Percentiles rank a stretch among this genome's conserved stretches.
These are phyloP conservation scores for Sebastes vulpes DNA, from an alignment of 2,797 vertebrate species.

Conservation along the genomic window DNA sequence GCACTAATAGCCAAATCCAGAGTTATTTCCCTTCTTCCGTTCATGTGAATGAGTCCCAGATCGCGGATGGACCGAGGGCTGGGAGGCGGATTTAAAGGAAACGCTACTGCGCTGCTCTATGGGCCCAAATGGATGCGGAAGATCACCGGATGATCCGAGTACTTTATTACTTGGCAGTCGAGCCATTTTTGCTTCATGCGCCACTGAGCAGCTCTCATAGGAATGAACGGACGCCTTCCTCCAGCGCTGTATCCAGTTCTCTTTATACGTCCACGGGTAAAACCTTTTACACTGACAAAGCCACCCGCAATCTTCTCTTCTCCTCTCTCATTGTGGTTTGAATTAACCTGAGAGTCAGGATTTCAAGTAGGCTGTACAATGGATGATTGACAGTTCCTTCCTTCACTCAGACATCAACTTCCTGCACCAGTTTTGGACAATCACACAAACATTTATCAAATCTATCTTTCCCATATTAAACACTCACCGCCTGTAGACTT, in stretches of 20 bases:
- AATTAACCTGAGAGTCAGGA: neutral
- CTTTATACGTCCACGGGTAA: fast-evolving
- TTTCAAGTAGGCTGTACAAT: neutral
- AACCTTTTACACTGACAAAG: conserved; percentile 3
- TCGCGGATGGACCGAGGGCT: fast-evolving
- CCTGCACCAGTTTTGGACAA: neutral
- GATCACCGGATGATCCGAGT: no score
- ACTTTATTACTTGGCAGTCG: no score
- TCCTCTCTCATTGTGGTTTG: neutral
- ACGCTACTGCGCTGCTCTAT: no score
- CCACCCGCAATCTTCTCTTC: neutral
- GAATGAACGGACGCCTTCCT: no score
- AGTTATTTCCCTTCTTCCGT: fast-evolving
- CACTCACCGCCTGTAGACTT: neutral
- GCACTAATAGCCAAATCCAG: no score
- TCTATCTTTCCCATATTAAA: neutral
- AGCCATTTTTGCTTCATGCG: no score
- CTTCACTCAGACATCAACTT: neutral
- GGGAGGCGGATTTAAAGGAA: no score
- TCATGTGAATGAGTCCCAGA: no score
- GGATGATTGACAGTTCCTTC: conserved; percentile 2
- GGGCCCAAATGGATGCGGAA: no score
- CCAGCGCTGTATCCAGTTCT: no score
- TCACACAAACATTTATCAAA: neutral
- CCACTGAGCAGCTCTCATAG: no score